These are phyloP conservation scores for Reticulitermes lucifugus DNA, from an alignment of 2,888 invertebrate genomes.

Conservation along the genomic window DNA sequence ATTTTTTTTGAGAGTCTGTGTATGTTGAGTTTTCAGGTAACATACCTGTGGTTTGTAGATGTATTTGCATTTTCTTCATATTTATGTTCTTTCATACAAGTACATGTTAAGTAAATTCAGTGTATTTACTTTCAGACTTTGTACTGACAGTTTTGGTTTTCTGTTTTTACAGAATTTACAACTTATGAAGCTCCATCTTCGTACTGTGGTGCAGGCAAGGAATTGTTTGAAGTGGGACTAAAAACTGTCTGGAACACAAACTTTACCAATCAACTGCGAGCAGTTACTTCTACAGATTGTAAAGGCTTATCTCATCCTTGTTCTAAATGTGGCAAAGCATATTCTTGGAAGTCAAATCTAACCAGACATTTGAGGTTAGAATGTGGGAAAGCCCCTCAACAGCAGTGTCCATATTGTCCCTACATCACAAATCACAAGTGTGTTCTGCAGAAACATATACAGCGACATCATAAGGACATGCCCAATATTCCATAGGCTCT, in stretches of 20 bases:
- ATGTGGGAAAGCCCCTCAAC: conserved; percentile 58
- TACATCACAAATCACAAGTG: conserved; percentile 49
- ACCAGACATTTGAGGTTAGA: conserved; percentile 59
- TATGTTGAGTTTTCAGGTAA: too few relatives aligned
- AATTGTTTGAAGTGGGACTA: neutral
- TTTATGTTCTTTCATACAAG: too few relatives aligned
- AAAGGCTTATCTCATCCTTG: conserved; percentile 19
- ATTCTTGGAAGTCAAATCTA: conserved; percentile 31
- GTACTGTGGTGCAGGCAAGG: neutral
- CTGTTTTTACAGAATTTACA: neutral
- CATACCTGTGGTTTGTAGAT: too few relatives aligned
- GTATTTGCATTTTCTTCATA: too few relatives aligned
- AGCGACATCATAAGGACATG: conserved; percentile 9
- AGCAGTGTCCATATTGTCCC: conserved; percentile 56
- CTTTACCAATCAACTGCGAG: neutral
- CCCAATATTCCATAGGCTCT: neutral
- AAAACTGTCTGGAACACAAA: neutral
- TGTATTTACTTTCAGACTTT: neutral
- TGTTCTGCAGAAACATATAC: conserved; percentile 39
- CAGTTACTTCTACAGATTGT: neutral
- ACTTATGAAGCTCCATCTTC: neutral
- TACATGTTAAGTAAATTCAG: neutral
- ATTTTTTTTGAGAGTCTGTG: too few relatives aligned
- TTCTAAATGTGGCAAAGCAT: conserved; percentile 41
- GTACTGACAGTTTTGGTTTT: neutral